phyloP scores from a whole-genome alignment of 2,888 invertebrate species.

The Boloria selene region DNA sequence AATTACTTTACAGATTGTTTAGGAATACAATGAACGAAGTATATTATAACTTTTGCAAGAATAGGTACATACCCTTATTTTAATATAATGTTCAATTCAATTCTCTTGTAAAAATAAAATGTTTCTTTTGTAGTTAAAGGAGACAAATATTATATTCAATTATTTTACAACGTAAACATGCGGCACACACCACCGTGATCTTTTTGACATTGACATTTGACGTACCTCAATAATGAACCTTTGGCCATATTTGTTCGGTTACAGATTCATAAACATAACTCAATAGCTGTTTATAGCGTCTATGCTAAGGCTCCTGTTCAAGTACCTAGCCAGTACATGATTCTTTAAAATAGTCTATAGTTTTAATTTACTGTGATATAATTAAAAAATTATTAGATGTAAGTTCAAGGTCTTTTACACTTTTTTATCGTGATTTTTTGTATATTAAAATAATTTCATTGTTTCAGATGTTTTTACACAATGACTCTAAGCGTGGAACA shows the following conservation, averaged over 20 bases:
- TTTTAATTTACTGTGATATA: neutral
- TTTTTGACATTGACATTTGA: neutral
- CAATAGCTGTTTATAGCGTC: neutral
- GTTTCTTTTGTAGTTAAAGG: no score
- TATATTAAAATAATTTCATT: neutral
- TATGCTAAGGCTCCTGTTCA: neutral
- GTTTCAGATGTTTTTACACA: constrained; percentile 46
- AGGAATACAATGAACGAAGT: no score
- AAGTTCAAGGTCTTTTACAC: no score
- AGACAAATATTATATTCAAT: neutral
- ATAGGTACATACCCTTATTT: no score
- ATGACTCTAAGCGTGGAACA: constrained; percentile 75
- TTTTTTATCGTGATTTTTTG: neutral
- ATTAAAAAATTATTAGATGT: no score
- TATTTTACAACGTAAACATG: neutral
- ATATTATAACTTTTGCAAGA: no score
- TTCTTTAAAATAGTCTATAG: no score
- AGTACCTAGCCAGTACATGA: no score
- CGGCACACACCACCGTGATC: neutral
- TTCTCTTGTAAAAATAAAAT: no score
- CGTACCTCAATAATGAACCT: no score
- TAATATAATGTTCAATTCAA: no score
- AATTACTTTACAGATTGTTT: no score
- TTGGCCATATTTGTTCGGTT: neutral
- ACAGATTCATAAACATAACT: constrained; percentile 5